Evolutionary conservation across 2,888 invertebrate species (phyloP), one percentile per base, ranked within the genome.

Genomic region (Diplolepis rosae): DNA sequence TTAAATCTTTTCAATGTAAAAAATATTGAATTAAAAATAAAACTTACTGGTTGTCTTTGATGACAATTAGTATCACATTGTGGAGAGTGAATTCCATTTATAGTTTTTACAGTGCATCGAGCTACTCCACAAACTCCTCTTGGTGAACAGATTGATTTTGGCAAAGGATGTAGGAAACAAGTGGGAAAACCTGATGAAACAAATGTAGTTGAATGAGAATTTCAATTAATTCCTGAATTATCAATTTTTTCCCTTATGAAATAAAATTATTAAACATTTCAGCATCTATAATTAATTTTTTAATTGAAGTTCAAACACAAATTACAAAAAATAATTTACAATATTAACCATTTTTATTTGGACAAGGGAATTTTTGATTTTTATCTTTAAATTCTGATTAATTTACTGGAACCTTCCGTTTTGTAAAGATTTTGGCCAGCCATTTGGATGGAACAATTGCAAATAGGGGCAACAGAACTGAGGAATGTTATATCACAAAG

Each of bases 401-500:
- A 48, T 45, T 66, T 35, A 45, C 27, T n/a, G 35, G 9, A 66
- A 89, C 89, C 89, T 84, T 78, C 79, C 30, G 89, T 89, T 80
- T 84, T 83, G 48, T 80, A 78, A 45, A 89, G 77, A 51, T 82
- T 81, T 50, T 87, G 83, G 24, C 82, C 87, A 13, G 84, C 85
- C 24, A 88, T 70, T 2, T 78, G 78, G 18, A 71, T 68, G 27
- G 80, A 80, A 71, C 88, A 89, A 70, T 87, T 84, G 66, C 88
- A 89, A 22, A 71, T 72, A 11, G 78, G 71, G 7, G 79, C 84
- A 24, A 81, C 78, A 66, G 71, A 72, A 5, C 81, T 74, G 18
- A 90, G 83, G n/a, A 85, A 81, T 4, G 86, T 84, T 35, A 90
- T 78, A 73, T 90, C 90, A 75, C 90, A 90, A 52, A 90, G 83